Percentiles rank a stretch among this genome's conserved stretches.
phyloP scores from a whole-genome alignment of 2,797 vertebrate species.

The Dromococcyx pavoninus region DNA sequence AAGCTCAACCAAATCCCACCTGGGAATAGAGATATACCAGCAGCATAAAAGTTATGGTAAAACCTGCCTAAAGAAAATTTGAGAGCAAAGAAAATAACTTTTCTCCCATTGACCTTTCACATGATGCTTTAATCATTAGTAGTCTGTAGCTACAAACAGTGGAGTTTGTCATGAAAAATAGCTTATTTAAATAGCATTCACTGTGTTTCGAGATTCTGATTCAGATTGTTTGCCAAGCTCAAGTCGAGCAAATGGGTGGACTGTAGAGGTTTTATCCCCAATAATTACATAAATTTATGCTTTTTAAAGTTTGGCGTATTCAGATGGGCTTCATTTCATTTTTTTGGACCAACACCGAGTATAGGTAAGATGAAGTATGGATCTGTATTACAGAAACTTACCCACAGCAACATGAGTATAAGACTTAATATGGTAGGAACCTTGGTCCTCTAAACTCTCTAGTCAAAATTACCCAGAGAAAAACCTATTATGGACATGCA shows the following conservation, averaged over 20 bases:
- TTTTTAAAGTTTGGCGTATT: not conserved
- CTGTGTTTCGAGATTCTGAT: not conserved
- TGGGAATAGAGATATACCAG: not conserved
- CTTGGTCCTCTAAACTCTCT: not conserved
- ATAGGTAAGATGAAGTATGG: not conserved
- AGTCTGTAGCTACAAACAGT: not conserved
- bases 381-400: not conserved
- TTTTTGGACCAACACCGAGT: not conserved
- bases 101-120: not conserved
- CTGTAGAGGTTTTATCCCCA: not conserved
- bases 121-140: not conserved
- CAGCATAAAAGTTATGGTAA: not conserved
- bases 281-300: not conserved
- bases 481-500: not conserved
- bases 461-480: not conserved
- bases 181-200: not conserved
- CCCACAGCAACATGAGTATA: fast-evolving
- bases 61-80: not conserved
- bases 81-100: not conserved
- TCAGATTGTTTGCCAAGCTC: not conserved
- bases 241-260: not conserved
- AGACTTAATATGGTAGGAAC: not conserved
- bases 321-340: not conserved
- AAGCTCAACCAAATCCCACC: not conserved
- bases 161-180: not conserved